Evolutionary conservation across 2,113 vertebrate genomes (phyloP), one percentile per base, ranked within the genome.

Genomic region (Gyps fulvus): DNA sequence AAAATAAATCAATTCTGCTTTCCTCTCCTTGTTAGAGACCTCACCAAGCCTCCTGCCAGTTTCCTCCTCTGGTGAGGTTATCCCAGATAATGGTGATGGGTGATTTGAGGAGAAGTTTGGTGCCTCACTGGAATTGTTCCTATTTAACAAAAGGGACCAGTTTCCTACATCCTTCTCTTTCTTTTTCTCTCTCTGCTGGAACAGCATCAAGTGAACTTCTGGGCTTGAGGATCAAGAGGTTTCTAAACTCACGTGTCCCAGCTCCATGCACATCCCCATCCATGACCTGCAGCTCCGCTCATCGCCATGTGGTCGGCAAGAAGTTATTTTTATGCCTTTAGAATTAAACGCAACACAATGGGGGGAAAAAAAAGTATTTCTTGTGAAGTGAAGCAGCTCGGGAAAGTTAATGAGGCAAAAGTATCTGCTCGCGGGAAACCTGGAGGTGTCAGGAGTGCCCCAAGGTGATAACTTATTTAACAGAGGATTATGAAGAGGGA

Each of bases 391-490:
- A 72, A 87, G 73, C 83, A 49, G 73, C 54, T 84, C 6, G 1
- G 73, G 66, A 90, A 84, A 63, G 79, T 69, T 93, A 93, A 93
- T 34, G 73, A 93, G 74, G 83, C 54, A 63, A 82, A 93, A 91
- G 49, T 8, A n/a, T 16, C 73, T 42, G 63, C 47, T 84, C 6
- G 3, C 0, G 2, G n/a, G 54, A 63, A 72, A 72, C 9, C 47
- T 20, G 42, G 69, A 82, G 54, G 93, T 63, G 90, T 73, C 63
- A 59, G 70, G 74, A 69, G 83, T 42, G 74, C 63, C 79, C 74
- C 69, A 3, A 62, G 83, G 87, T 49, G 52, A 43, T 8, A 38
- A 49, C n/a, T 83, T 57, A 27, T 52, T 69, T 89, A 89, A 54
- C 1, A 4, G 69, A 52, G 87, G 42, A 47, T 71, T 25, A 25